Evolutionary conservation across 37 sponge, comb jelly and placozoan species (phyloP).

Genomic region (Diacarnus erythraeanus): DNA sequence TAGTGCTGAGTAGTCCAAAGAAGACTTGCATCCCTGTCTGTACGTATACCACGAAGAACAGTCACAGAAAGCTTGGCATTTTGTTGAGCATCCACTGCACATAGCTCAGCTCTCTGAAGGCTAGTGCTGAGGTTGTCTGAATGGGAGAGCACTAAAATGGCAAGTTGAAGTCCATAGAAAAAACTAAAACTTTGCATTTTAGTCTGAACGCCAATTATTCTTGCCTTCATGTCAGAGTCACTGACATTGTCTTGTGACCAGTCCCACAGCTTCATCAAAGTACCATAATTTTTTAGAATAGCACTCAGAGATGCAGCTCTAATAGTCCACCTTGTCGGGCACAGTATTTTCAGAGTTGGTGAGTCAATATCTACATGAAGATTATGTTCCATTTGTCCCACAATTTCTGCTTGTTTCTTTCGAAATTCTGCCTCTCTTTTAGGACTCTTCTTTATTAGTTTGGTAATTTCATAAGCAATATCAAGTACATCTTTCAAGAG

Average conservation of each 20-base stretch:
- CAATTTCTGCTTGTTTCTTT: neutral
- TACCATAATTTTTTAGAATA: conserved; percentile 3
- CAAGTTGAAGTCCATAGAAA: neutral
- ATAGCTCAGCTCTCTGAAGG: conserved; percentile 11
- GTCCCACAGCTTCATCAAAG: neutral
- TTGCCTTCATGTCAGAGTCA: neutral
- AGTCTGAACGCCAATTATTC: neutral
- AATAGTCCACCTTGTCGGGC: conserved; percentile 10
- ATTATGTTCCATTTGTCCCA: neutral
- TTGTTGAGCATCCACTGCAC: conserved; percentile 10
- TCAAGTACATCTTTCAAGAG: conserved; percentile 43
- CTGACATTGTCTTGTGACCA: neutral
- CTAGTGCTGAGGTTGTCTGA: conserved; percentile 7
- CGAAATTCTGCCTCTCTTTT: conserved; percentile 1
- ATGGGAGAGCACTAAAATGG: neutral
- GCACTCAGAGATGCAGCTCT: conserved; percentile 10
- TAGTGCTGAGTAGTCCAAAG: neutral
- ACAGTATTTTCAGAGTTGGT: conserved; percentile 9
- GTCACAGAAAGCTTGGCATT: conserved; percentile 10
- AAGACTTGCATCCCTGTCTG: neutral
- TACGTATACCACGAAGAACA: neutral
- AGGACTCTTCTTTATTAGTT: conserved; percentile 34
- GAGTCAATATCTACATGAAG: conserved; percentile 1
- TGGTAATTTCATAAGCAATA: conserved; percentile 53
- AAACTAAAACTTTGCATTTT: neutral